A percentile compares a stretch with the other conserved stretches of the same genome.
Evolutionary conservation across 1,140 invertebrate species (phyloP).

Genomic region (Zaprionus tsacasi): DNA sequence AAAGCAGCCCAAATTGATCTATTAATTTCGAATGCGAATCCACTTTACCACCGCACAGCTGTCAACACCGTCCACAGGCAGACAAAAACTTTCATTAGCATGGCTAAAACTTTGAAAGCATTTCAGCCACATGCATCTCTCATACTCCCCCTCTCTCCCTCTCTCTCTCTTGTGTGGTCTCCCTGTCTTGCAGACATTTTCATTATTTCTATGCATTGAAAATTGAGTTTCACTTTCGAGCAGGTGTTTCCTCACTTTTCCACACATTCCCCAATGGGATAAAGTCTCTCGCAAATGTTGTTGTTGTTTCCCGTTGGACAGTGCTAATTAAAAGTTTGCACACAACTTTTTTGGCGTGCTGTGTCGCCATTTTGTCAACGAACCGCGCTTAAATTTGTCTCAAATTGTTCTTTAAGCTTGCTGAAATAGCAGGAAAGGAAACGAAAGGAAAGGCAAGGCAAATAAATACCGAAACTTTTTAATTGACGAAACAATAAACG

Average conservation of each 20-base stretch:
- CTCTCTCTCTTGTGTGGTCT: neutral
- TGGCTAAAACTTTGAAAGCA: conserved; percentile 32
- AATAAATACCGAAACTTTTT: conserved; percentile 77
- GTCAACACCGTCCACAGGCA: conserved; percentile 22
- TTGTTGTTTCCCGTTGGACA: conserved; percentile 34
- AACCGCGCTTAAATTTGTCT: conserved; percentile 38
- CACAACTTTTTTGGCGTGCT: conserved; percentile 51
- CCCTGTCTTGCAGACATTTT: conserved; percentile 36
- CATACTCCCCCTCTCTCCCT: neutral
- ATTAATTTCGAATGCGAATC: conserved; percentile 19
- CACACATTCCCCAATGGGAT: conserved; percentile 7
- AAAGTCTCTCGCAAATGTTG: conserved; percentile 11
- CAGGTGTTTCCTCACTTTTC: conserved; percentile 14
- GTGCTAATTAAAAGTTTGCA: conserved; percentile 74
- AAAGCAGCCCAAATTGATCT: conserved; percentile 28
- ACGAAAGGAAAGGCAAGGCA: neutral
- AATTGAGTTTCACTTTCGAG: conserved; percentile 51
- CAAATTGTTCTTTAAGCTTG: conserved; percentile 48
- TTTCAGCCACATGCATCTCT: conserved; percentile 9
- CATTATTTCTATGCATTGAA: conserved; percentile 59
- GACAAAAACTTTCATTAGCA: conserved; percentile 34
- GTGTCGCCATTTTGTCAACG: conserved; percentile 48
- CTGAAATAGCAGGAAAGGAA: conserved; percentile 9
- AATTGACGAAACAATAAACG: conserved; percentile 75
- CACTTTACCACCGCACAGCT: conserved; percentile 11